phyloP scores from a whole-genome alignment of 2,797 vertebrate genomes.

The Tragelaphus oryx region DNA sequence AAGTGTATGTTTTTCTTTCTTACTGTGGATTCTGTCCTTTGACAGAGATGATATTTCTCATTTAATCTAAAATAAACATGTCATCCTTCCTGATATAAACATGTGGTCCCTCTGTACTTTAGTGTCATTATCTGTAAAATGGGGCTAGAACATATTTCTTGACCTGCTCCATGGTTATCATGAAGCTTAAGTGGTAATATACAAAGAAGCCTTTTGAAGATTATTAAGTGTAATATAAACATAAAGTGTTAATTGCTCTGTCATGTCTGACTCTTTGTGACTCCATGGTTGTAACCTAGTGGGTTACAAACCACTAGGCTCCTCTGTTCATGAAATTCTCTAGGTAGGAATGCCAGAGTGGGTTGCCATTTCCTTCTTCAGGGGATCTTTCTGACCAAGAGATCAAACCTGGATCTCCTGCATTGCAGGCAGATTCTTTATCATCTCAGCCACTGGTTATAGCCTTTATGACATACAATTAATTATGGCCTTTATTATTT shows the following conservation, averaged over 20 bases:
- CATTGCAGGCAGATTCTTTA: background rate
- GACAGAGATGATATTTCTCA: background rate
- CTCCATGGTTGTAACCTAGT: background rate
- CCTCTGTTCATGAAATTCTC: background rate
- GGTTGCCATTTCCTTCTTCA: background rate
- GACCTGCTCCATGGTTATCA: background rate
- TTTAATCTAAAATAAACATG: background rate
- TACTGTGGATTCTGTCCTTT: background rate
- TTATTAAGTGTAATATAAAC: background rate
- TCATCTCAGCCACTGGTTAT: background rate
- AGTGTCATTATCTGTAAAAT: background rate
- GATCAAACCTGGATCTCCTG: background rate
- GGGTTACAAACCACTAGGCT: background rate
- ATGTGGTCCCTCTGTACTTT: background rate
- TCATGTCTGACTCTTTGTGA: background rate
- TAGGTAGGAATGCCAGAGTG: background rate
- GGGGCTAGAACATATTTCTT: background rate
- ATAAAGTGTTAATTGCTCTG: background rate
- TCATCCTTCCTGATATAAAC: background rate
- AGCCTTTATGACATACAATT: background rate
- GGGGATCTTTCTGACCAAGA: background rate
- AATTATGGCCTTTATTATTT: background rate
- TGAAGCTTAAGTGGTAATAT: background rate
- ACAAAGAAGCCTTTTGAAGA: slow-evolving; percentile 10
- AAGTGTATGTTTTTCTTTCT: background rate